Evolutionary conservation across 2,797 vertebrate species (phyloP).

Genomic region (Pteronotus mesoamericanus): DNA sequence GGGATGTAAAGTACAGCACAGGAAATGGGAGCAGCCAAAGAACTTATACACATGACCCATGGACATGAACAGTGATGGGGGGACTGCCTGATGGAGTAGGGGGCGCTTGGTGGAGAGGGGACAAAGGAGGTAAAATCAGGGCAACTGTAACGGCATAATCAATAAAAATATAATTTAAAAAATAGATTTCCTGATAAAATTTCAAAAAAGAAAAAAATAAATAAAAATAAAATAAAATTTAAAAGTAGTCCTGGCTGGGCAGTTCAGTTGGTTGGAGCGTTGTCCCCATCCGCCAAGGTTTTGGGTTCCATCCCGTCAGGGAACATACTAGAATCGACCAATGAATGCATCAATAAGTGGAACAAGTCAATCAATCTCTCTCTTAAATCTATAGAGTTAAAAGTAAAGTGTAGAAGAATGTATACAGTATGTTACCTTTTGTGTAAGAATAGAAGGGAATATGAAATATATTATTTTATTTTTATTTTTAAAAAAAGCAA

Average conservation of each 20-base stretch:
- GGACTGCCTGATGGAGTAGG: no score
- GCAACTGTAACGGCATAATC: no score
- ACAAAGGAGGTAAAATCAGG: no score
- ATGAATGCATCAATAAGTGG: background rate
- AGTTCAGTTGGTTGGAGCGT: background rate
- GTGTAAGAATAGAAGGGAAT: background rate
- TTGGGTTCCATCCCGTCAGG: background rate
- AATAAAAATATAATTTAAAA: no score
- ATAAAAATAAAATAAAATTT: background rate
- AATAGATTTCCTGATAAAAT: no score
- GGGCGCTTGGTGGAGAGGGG: no score
- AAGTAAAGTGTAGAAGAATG: background rate
- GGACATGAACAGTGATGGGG: no score
- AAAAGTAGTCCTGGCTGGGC: background rate
- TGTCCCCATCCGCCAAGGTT: background rate
- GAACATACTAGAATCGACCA: background rate
- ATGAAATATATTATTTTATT: background rate
- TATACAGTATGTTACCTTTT: background rate
- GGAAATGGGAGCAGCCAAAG: no score
- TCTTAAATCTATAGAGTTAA: background rate
- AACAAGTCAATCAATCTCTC: background rate
- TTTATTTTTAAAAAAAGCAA: background rate
- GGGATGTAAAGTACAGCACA: no score
- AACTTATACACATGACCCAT: no score
- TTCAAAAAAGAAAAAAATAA: no score